These are phyloP conservation scores for Equus przewalskii DNA, from an alignment of 2,113 vertebrate genomes.

Conservation along the genomic window DNA sequence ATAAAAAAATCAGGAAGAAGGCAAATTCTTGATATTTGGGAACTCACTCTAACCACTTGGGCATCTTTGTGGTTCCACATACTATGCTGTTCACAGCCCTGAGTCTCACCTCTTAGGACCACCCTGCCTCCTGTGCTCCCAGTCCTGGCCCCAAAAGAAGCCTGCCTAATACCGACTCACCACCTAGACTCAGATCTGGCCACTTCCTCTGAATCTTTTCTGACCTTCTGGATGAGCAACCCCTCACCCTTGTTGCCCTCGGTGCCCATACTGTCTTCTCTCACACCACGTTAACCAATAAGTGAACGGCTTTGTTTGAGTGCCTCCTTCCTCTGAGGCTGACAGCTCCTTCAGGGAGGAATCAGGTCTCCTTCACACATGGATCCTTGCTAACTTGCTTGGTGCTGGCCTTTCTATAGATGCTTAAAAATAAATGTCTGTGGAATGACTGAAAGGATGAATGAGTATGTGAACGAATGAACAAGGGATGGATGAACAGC, in stretches of 20 bases:
- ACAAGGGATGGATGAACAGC: not conserved
- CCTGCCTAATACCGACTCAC: too few species aligned
- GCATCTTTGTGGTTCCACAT: not conserved
- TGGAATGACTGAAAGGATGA: not conserved
- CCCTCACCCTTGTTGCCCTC: not conserved
- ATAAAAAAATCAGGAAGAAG: not conserved
- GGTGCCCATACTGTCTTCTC: accelerated
- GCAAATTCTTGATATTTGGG: not conserved
- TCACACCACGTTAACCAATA: not conserved
- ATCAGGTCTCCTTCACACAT: not conserved
- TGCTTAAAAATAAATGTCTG: not conserved
- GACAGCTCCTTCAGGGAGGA: not conserved
- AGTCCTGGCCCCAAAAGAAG: accelerated
- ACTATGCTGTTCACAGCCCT: too few species aligned
- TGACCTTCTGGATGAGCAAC: not conserved
- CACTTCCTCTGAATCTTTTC: not conserved
- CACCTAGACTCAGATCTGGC: not conserved
- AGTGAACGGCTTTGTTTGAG: not conserved
- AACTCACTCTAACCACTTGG: not conserved
- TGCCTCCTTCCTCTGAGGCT: not conserved
- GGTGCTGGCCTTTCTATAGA: not conserved
- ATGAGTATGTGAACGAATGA: not conserved
- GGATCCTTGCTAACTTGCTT: not conserved
- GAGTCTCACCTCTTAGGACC: not conserved
- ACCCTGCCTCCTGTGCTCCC: accelerated